Evolutionary conservation across 1,140 invertebrate species (phyloP), one percentile per base, ranked within the genome.

Genomic region (Drosophila willistoni): DNA sequence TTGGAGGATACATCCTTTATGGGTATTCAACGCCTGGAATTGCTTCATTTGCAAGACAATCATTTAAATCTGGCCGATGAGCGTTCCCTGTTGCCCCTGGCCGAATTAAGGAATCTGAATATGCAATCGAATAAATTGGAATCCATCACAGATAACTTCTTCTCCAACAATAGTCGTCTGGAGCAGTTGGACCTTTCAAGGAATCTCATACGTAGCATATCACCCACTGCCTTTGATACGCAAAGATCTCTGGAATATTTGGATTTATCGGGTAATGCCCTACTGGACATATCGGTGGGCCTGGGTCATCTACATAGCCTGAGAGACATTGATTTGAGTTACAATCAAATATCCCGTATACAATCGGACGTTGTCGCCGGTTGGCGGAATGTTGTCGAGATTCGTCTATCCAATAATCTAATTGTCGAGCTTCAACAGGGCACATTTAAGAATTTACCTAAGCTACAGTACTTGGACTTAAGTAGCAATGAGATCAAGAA

Each of bases 401-500:
- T 97, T 12, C 94, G 94, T 74, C 91, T 97, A 59, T 95, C 95
- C 1, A 94, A 94, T 78, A 98, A 98, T 91, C 95, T 95, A 68
- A 94, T 97, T n/a, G 93, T 94, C 6, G 95, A 95, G 77, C 79
- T 97, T 25, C 93, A 94, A 68, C 93, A 95, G 76, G 95, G 95
- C 1, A 95, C 95, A 7, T 97, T 97, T 75, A 93, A 94, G 71
- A 94, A 96, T 81, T 89, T 97, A 54, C 94, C 94, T 29, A 94
- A 95, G 61, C 91, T 98, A 10, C 94, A 94, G 75, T 93, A 95
- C 47, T 94, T 97, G 5, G 95, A 97, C 93, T 93, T 98, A 64
- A 95, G 96, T 61, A 95, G 95, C 74, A 98, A 98, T 90, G 95
- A 97, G 85, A 93, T 98, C 3, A 94, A 95, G 81, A 93, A 95